Evolutionary conservation across 2,797 vertebrate genomes (phyloP), one percentile per base, ranked within the genome.

Genomic region (Menidia menidia): DNA sequence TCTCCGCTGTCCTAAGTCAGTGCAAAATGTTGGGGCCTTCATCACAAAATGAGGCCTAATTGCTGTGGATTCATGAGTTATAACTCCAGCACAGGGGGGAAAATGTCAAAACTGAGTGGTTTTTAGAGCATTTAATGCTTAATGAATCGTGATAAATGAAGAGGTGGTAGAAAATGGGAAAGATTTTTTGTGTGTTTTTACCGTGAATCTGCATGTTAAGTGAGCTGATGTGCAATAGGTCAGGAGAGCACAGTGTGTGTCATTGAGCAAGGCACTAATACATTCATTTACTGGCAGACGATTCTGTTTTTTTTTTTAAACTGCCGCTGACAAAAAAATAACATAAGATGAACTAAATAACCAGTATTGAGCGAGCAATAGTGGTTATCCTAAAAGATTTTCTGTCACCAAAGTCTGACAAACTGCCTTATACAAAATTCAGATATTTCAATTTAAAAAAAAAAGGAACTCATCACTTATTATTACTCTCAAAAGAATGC

Each of bases 21-120:
- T 65, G 63, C 83, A 73, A 92, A 87, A 88, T 76, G 83, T 73
- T 61, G 65, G 74, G 43, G 61, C 47, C 62, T 63, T 86, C 68
- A 13, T 78, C 68, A 60, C 39, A 70, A 65, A 82, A 83, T 42
- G 67, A 63, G 57, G 68, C 62, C 68, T 89, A 86, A 89, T 89
- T 87, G 74, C 76, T 60, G 54, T 41, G 18, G 44, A 86, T 81
- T 73, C 55, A 77, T 69, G 50, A 78, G 79, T 75, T 56, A 81
- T 82, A 76, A 64, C 85, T 88, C 65, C 55, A n/a, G 31, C 63
- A 68, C 35, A 48, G 60, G 61, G 44, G 9, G 66, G 58, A 77
- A 85, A 77, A 71, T 75, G 63, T 77, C 59, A 74, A 68, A 81
- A 68, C 73, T 39, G 45, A 68, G 35, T 54, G 59, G 14, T 73